phyloP scores from a whole-genome alignment of 2,797 vertebrate genomes.

The Danio tinwini region DNA sequence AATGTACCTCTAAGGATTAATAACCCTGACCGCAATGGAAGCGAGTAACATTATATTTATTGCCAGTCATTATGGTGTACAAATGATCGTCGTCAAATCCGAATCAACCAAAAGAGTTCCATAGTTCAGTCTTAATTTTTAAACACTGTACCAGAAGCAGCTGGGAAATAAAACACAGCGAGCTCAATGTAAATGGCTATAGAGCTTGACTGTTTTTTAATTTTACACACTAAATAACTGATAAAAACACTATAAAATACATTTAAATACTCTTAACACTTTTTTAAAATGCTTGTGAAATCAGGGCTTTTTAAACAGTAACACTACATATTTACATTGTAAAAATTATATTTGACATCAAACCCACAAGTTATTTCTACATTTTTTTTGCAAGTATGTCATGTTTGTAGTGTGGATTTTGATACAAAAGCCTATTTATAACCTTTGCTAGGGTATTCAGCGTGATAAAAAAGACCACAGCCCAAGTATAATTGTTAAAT shows the following conservation, averaged over 20 bases:
- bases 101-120: neutral
- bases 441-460: too few species aligned
- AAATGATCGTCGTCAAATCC: neutral
- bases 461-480: too few species aligned
- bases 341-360: constrained; percentile 46
- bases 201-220: constrained; percentile 1
- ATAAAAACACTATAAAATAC: constrained; percentile 65
- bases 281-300: constrained; percentile 40
- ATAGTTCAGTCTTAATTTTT: neutral
- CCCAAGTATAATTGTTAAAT: neutral
- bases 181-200: neutral
- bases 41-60: constrained; percentile 34
- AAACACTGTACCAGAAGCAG: neutral
- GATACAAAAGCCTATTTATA: neutral
- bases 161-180: neutral
- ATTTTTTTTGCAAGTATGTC: neutral
- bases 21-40: neutral
- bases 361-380: neutral
- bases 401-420: neutral
- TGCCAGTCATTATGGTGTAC: constrained; percentile 1
- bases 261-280: constrained; percentile 66
- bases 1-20: neutral
- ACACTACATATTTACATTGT: constrained; percentile 51
- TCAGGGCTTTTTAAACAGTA: constrained; percentile 25
- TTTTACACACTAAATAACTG: neutral